Base-by-base conservation (phyloP, 2,113 vertebrate species). In the Zosterops pallidus region DNA sequence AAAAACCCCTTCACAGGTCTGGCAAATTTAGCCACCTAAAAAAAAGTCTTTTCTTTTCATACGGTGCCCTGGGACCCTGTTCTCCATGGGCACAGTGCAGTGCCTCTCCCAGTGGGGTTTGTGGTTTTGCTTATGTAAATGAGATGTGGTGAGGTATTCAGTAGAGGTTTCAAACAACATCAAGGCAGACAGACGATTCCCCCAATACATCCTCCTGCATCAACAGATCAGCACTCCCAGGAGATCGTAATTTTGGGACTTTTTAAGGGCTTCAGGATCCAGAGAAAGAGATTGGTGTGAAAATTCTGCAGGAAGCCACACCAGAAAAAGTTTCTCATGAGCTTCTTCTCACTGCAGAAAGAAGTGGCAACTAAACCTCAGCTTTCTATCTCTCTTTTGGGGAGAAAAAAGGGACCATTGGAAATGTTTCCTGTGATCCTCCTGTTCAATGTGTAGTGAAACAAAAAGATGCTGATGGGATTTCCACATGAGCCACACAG, bases 41-140 rank as follows among this genome's bases (percentile, higher is more conserved):
- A 2, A 53, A 46, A 15, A 31, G 25, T 25, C 10, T 55, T 4
- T 10, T 37, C 1, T 25, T 69, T 79, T 49, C 17, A 12, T 16
- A 44, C 59, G 44, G 60, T 3, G 25, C 2, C 7, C 31, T 8
- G 11, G 9, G 9, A 9, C n/a, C 60, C 29, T 63, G 9, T 14
- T 92, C 26, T 55, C 9, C 10, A 14, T 0, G 0, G 25, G 55
- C 7, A 52, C 9, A 42, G 21, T 0, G 0, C 47, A 55, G 47
- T 6, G 4, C 4, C n/a, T 80, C 2, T 1, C 26, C 5, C 11
- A 7, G 1, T 11, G 50, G 11, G 6, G 14, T 81, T 44, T 80
- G 23, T 39, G 44, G 35, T 71, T 81, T 75, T 5, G 1, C 68
- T 67, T 52, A 67, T 56, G 44, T 39, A 50, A 83, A 81, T 39